Evolutionary conservation across 2,888 invertebrate genomes (phyloP), one percentile per base, ranked within the genome.

Genomic region (Campoletis raptor): DNA sequence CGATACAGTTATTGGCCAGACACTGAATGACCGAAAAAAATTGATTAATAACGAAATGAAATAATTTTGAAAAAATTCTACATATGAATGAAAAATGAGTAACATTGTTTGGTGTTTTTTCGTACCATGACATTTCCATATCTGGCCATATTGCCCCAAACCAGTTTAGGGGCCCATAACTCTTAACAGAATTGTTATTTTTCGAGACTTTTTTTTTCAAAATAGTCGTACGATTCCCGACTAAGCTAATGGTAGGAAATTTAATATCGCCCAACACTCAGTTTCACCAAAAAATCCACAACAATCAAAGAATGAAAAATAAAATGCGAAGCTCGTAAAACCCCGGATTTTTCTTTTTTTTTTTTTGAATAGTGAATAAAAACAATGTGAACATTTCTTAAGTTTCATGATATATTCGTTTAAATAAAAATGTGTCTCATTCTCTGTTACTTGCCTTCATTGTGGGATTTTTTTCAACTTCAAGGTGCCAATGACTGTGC

Each of bases 401-500:
- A 18, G 48, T 18, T 18, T 48, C 12, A 5, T 30, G 12, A 6
- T 10, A 6, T 12, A 61, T 30, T 61, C 30, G 2, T 6, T 61
- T 12, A 24, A 61, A 12, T 57, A 24, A 57, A 61, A 61, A 15
- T 15, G 61, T 12, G 24, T 30, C 61, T 15, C 12, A 57, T 5
- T 4, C 4, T 61, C 4, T 3, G 30, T 9, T 4, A 61, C 61
- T 61, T 30, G 0, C 0, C 15, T 40, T 15, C 21, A 21, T 37
- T 57, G 40, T 8, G 42, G 40, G 24, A 42, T 5, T 54, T 24
- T 57, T 57, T 61, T 30, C 10, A 42, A 8, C 9, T 18, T 57
- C 15, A 24, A 37, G 24, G 18, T 76, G 74, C 74, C 74, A 76
- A 76, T 18, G 40, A 40, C 74, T 76, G 61, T 18, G 30, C 15